Evolutionary conservation across 1,140 invertebrate genomes (phyloP).

Genomic region (Meloidogyne floridensis): DNA sequence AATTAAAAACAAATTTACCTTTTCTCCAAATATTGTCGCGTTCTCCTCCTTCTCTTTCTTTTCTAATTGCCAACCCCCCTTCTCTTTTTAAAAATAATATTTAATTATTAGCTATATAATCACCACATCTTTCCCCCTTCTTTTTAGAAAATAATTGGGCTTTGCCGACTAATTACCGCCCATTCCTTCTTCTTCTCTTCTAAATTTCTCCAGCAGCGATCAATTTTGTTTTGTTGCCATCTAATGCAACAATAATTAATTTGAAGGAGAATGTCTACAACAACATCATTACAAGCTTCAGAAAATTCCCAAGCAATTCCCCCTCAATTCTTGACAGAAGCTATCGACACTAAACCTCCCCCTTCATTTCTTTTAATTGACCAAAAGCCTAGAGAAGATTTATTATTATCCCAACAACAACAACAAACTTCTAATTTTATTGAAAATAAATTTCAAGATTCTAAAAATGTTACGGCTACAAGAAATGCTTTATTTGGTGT

Average conservation of each 20-base stretch:
- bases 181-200: neutral
- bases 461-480: neutral
- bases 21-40: neutral
- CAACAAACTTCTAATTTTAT: neutral
- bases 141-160: neutral
- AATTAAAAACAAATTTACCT: neutral
- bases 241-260: neutral
- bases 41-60: neutral
- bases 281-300: neutral
- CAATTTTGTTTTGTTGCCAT: slow-evolving; percentile 22
- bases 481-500: neutral
- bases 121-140: neutral
- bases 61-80: slow-evolving; percentile 8
- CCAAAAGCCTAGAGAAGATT: neutral
- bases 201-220: neutral
- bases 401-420: neutral
- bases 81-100: neutral
- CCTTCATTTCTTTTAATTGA: slow-evolving; percentile 16
- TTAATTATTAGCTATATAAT: neutral
- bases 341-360: neutral
- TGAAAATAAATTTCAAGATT: slow-evolving; percentile 2
- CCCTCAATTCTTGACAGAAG: slow-evolving; percentile 1
- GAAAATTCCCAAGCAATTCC: neutral
- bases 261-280: neutral
- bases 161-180: slow-evolving; percentile 7